Base-by-base conservation (phyloP, 2,888 invertebrate species). In the Scaptomyza cyrtandrae region DNA sequence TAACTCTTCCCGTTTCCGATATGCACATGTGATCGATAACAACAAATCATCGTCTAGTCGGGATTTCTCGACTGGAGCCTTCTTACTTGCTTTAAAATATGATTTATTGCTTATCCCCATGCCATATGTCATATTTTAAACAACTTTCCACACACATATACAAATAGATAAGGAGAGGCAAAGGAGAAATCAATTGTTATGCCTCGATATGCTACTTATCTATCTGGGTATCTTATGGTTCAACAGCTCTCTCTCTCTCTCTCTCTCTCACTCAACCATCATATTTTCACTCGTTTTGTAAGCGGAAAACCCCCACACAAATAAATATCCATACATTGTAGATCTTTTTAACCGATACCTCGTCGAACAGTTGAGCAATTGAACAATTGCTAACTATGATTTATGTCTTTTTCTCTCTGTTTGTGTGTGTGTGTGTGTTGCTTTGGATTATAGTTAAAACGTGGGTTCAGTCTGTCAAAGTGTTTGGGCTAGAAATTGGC, bases 341-440 rank as follows among this genome's bases (percentile, higher is more conserved):
- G 67, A 61, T 67, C 45, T 48, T n/a, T 4, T 4, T 10, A 49
- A 54, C 39, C 58, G 55, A 50, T 41, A 41, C 10, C 41, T 16
- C 16, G 16, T 41, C 41, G 41, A 41, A 50, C 50, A 50, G 6
- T 35, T 57, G 9, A 52, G 33, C 61, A 69, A 82, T 76, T 84
- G 85, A 24, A 24, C 24, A 24, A 24, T 71, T 71, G 71, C 27
- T 46, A 58, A 49, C 44, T 52, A 76, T 81, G 85, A 82, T 82
- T 82, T 82, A 77, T 81, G 74, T 33, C 7, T 6, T 19, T 19
- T 19, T 29, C 27, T 29, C 27, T 29, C 29, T 37, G 10, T 11
- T 6, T 24, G 31, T 16, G 24, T 44, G 5, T 19, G 3, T 41
- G 43, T 19, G 2, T 0, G 6, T 6, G 3, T 16, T 19, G 11